phyloP scores from a whole-genome alignment of 2,797 vertebrate species.

The Hemitrygon akajei region DNA sequence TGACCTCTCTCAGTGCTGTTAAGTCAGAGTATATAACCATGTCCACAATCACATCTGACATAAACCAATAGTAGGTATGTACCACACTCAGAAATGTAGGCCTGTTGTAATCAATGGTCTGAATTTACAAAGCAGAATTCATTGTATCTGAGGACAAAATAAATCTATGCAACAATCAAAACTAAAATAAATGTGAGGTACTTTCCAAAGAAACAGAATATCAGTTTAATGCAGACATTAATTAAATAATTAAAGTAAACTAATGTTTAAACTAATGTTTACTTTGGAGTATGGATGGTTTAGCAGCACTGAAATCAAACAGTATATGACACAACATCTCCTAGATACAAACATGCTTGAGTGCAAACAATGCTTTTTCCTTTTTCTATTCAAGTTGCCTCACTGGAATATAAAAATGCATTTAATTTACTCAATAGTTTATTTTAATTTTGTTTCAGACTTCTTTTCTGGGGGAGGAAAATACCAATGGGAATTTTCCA shows the following conservation, averaged over 20 bases:
- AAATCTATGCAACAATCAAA: background rate
- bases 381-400: background rate
- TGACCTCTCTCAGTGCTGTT: background rate
- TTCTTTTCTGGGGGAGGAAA: background rate
- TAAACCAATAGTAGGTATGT: too few relatives aligned
- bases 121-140: too few relatives aligned
- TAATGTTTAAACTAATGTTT: background rate
- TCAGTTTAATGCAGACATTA: background rate
- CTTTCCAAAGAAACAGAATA: background rate
- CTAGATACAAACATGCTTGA: background rate
- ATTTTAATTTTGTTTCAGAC: conserved; percentile 18
- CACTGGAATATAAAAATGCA: background rate
- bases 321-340: background rate
- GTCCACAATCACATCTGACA: too few relatives aligned
- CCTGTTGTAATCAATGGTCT: too few relatives aligned
- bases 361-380: background rate
- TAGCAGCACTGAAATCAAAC: background rate
- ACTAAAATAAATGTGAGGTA: background rate
- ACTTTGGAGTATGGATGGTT: background rate
- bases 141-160: background rate
- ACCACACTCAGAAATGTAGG: too few relatives aligned
- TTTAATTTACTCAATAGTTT: background rate
- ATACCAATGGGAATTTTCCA: background rate
- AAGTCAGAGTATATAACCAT: too few relatives aligned
- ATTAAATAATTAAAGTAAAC: background rate